Evolutionary conservation across 2,888 invertebrate genomes (phyloP).

Genomic region (Melinopterus prodromus): DNA sequence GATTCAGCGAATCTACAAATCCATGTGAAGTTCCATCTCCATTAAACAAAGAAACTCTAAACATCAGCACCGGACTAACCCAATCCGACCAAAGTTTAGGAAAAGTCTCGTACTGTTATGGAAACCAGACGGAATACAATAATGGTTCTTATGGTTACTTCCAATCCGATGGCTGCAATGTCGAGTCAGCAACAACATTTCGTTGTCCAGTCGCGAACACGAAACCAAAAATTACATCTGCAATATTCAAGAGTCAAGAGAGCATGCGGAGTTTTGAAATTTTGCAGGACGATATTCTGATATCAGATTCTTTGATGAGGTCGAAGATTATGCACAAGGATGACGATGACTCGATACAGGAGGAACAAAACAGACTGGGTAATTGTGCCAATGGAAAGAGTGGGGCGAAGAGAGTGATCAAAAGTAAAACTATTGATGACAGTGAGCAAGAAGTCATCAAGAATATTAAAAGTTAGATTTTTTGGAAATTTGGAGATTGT

Average conservation of each 20-base stretch:
- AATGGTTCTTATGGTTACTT: constrained; percentile 77
- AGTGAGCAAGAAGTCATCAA: not conserved
- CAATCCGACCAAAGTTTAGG: constrained; percentile 84
- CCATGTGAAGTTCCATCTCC: constrained; percentile 52
- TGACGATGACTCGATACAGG: constrained; percentile 60
- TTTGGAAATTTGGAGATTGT: constrained; percentile 13
- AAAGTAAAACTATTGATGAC: constrained; percentile 12
- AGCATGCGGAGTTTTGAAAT: constrained; percentile 60
- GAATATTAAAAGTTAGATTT: too few species aligned
- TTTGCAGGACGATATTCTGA: constrained; percentile 63
- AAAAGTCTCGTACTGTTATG: constrained; percentile 79
- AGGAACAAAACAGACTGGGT: constrained; percentile 62
- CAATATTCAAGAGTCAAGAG: constrained; percentile 72
- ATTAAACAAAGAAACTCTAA: constrained; percentile 49
- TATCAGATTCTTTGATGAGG: constrained; percentile 60
- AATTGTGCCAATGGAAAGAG: constrained; percentile 53
- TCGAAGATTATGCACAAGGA: constrained; percentile 26
- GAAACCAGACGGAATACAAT: constrained; percentile 81
- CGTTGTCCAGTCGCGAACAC: constrained; percentile 56
- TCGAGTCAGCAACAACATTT: constrained; percentile 52
- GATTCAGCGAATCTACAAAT: constrained; percentile 56
- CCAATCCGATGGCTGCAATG: constrained; percentile 67
- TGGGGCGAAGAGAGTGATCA: constrained; percentile 17
- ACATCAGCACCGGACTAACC: constrained; percentile 77
- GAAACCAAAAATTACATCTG: constrained; percentile 76